Conservation (phyloP, 1,140 invertebrate species). For the Drosophila lini region DNA sequence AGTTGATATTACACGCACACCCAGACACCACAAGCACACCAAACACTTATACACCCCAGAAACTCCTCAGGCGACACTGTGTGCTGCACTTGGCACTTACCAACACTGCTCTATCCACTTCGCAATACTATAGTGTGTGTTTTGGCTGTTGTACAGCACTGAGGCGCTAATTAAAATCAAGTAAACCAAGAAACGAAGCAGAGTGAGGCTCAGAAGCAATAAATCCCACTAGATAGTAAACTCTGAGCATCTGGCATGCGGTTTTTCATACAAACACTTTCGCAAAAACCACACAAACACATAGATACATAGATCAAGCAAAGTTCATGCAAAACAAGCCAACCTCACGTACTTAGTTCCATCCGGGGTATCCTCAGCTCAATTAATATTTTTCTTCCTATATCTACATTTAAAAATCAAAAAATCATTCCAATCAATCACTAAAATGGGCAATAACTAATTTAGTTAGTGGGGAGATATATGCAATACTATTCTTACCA, state of each 20-base stretch:
- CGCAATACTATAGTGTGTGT: conserved; percentile 31
- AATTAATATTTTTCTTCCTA: conserved; percentile 45
- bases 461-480: conserved; percentile 52
- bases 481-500: conserved; percentile 59
- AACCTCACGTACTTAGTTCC: conserved; percentile 48
- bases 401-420: conserved; percentile 35
- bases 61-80: conserved; percentile 30
- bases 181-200: conserved; percentile 20
- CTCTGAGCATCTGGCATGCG: conserved; percentile 43
- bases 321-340: conserved; percentile 76
- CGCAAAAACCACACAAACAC: conserved; percentile 16
- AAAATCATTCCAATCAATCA: conserved; percentile 69
- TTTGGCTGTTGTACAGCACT: conserved; percentile 41
- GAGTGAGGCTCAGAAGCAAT: conserved; percentile 40
- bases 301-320: conserved; percentile 40
- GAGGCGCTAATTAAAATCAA: conserved; percentile 7
- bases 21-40: conserved; percentile 28
- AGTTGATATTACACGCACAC: conserved; percentile 68
- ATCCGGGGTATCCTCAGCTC: conserved; percentile 25
- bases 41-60: conserved; percentile 27
- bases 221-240: conserved; percentile 39
- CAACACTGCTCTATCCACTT: conserved; percentile 27
- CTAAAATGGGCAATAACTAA: conserved; percentile 67
- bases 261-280: conserved; percentile 36
- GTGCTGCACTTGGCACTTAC: conserved; percentile 45